Evolutionary conservation across 2,888 invertebrate genomes (phyloP).

Genomic region (Phoenoteleia sp.): DNA sequence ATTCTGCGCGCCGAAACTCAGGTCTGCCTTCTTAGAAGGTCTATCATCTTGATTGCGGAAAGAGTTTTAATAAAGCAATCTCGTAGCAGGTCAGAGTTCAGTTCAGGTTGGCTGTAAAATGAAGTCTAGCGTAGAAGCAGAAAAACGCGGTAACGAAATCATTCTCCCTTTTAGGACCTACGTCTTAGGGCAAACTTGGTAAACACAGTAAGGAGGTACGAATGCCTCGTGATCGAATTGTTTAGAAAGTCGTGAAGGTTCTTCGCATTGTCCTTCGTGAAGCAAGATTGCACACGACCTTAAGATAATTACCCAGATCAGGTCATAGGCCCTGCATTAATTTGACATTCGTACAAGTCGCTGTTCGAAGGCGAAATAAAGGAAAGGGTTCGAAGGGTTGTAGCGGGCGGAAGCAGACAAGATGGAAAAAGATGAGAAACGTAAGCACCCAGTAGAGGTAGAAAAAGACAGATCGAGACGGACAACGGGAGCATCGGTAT

Average conservation of each 20-base stretch:
- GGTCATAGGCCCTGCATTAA: conserved; percentile 73
- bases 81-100: conserved; percentile 23
- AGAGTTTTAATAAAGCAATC: conserved; percentile 54
- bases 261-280: conserved; percentile 41
- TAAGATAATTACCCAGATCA: conserved; percentile 73
- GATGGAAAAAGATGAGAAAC: conserved; percentile 54
- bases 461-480: conserved; percentile 67
- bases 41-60: conserved; percentile 48
- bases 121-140: too few relatives aligned
- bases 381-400: conserved; percentile 45
- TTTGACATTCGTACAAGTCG: conserved; percentile 70
- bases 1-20: background rate
- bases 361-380: conserved; percentile 44
- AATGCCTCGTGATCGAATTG: conserved; percentile 43
- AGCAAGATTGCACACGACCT: conserved; percentile 55
- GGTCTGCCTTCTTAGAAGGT: conserved; percentile 41
- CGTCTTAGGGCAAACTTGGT: too few relatives aligned
- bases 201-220: conserved; percentile 12
- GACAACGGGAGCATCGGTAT: conserved; percentile 73
- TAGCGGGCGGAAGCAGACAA: conserved; percentile 38
- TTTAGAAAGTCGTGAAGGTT: conserved; percentile 58
- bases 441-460: conserved; percentile 16
- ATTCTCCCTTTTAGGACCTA: too few relatives aligned
- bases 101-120: too few relatives aligned
- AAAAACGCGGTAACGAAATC: too few relatives aligned